phyloP scores from a whole-genome alignment of 2,888 invertebrate species.

The Tridacna crocea region DNA sequence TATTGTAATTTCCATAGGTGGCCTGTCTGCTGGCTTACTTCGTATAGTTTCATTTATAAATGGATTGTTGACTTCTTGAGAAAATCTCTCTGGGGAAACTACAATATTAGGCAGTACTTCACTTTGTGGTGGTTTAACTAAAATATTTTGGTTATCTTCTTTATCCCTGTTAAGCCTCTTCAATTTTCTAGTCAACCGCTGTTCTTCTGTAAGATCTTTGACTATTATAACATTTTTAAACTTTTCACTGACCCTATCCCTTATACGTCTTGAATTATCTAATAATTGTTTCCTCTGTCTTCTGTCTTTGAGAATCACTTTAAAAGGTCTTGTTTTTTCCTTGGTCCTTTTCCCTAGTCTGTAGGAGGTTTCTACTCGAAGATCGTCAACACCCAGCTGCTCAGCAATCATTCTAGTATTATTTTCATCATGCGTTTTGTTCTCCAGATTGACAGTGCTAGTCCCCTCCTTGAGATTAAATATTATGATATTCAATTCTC shows the following conservation, averaged over 20 bases:
- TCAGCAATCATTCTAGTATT: not conserved
- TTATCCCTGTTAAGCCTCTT: not conserved
- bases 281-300: not conserved
- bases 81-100: not conserved
- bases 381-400: not conserved
- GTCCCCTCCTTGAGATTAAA: not conserved
- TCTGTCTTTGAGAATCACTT: slow-evolving; percentile 1
- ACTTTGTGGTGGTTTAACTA: not conserved
- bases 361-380: not conserved
- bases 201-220: not conserved
- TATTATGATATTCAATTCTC: not conserved
- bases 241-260: not conserved
- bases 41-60: not conserved
- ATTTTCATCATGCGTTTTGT: not conserved
- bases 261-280: not conserved
- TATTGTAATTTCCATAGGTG: not conserved
- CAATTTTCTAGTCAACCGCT: not conserved
- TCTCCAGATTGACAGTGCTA: not conserved
- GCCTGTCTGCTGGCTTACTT: not conserved
- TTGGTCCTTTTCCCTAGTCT: not conserved
- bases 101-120: not conserved
- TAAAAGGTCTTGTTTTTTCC: not conserved
- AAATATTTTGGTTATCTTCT: not conserved
- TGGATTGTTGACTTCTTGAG: not conserved
- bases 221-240: not conserved